phyloP scores from a whole-genome alignment of 2,797 vertebrate genomes.

The Periparus ater region DNA sequence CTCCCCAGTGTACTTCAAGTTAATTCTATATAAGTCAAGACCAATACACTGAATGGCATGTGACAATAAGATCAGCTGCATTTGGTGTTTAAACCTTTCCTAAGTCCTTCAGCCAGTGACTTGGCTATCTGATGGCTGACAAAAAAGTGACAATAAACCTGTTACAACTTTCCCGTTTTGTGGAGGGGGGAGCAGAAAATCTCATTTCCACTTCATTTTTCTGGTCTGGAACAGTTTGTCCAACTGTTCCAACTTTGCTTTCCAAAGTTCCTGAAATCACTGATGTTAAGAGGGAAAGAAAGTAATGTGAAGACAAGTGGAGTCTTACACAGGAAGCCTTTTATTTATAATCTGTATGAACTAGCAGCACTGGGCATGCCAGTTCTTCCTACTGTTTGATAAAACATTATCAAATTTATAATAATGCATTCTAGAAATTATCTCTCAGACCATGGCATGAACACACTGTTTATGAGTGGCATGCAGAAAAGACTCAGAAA shows the following conservation, averaged over 20 bases:
- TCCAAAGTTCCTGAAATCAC: not conserved
- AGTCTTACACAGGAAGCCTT: not conserved
- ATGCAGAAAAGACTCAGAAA: slow-evolving; percentile 1
- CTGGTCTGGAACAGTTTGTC: not conserved
- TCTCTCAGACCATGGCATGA: not conserved
- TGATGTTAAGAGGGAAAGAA: not conserved
- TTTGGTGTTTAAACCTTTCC: not conserved
- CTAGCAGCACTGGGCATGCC: not conserved
- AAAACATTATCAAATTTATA: not conserved
- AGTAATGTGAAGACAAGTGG: not conserved
- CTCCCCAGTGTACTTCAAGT: not conserved
- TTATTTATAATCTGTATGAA: not conserved
- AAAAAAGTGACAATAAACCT: not conserved
- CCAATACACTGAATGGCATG: not conserved
- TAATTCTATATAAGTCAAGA: not conserved
- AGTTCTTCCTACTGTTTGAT: not conserved
- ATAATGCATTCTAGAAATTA: not conserved
- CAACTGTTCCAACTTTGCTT: no score
- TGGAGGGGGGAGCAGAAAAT: not conserved
- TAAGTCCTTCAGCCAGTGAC: not conserved
- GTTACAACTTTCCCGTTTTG: not conserved
- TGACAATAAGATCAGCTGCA: not conserved
- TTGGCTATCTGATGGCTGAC: not conserved
- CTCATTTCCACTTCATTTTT: not conserved
- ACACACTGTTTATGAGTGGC: not conserved